A percentile compares a stretch with the other conserved stretches of the same genome.
phyloP scores from a whole-genome alignment of 2,888 invertebrate species.

The Drosophila prolongata region DNA sequence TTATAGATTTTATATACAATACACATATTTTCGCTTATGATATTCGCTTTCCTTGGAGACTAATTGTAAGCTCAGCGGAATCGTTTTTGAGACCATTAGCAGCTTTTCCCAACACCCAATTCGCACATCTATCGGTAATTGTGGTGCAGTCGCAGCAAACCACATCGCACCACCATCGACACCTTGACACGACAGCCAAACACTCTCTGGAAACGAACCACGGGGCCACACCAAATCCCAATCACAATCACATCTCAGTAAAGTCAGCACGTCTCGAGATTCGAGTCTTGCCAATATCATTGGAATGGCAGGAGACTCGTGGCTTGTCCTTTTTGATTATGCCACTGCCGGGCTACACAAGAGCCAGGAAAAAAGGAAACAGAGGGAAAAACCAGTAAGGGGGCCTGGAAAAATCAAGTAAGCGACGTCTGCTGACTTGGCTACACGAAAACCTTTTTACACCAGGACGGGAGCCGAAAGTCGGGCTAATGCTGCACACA shows the following conservation, averaged over 20 bases:
- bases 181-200: slow-evolving; percentile 32
- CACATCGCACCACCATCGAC: slow-evolving; percentile 6
- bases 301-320: slow-evolving; percentile 26
- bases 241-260: slow-evolving; percentile 40
- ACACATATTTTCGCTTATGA: no score
- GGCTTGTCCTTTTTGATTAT: slow-evolving; percentile 74
- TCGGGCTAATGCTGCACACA: slow-evolving; percentile 75
- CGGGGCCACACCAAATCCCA: slow-evolving; percentile 3
- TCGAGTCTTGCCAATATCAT: slow-evolving; percentile 63
- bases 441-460: slow-evolving; percentile 58
- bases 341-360: slow-evolving; percentile 55
- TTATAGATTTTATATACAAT: no score
- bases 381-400: slow-evolving; percentile 4
- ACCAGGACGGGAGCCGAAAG: slow-evolving; percentile 13
- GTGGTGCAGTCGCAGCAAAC: slow-evolving; percentile 1
- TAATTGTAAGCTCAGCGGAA: no score
- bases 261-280: slow-evolving; percentile 43
- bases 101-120: background rate
- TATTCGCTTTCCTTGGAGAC: no score
- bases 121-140: slow-evolving; percentile 12
- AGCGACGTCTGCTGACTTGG: slow-evolving; percentile 49
- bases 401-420: background rate
- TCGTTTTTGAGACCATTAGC: background rate
- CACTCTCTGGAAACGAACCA: slow-evolving; percentile 13
- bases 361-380: slow-evolving; percentile 46